Percentiles rank a stretch among this genome's conserved stretches.
These are phyloP conservation scores for Drosophila ambigua DNA, from an alignment of 1,140 invertebrate genomes.

Conservation along the genomic window DNA sequence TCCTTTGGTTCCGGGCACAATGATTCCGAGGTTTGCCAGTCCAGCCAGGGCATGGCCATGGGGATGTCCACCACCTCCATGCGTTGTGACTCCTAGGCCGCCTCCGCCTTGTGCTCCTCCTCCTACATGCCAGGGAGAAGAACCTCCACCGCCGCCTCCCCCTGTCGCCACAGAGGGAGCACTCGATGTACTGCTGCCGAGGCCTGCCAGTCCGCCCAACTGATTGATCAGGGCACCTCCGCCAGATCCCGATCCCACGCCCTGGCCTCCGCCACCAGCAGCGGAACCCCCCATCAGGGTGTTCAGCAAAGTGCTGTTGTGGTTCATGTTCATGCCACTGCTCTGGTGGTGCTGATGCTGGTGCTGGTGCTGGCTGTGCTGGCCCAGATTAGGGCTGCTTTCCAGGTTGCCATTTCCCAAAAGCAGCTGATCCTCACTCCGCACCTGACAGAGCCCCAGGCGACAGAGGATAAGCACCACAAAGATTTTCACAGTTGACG, in stretches of 20 bases:
- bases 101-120: slow-evolving; percentile 30
- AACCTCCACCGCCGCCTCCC: not conserved
- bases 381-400: slow-evolving; percentile 29
- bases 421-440: slow-evolving; percentile 58
- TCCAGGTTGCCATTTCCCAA: slow-evolving; percentile 56
- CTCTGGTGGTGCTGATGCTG: slow-evolving; percentile 34
- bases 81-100: slow-evolving; percentile 20
- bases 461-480: slow-evolving; percentile 47
- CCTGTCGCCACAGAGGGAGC: slow-evolving; percentile 27
- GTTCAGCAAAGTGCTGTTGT: slow-evolving; percentile 62
- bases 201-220: slow-evolving; percentile 19
- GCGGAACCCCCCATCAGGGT: slow-evolving; percentile 38
- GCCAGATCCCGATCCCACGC: slow-evolving; percentile 3
- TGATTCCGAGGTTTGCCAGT: slow-evolving; percentile 71
- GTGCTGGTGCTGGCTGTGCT: slow-evolving; percentile 49
- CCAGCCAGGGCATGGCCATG: slow-evolving; percentile 73
- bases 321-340: slow-evolving; percentile 44
- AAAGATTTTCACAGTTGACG: slow-evolving; percentile 36
- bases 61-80: slow-evolving; percentile 39
- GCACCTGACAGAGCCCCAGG: slow-evolving; percentile 61
- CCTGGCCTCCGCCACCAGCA: not conserved
- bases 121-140: slow-evolving; percentile 34
- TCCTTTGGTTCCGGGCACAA: slow-evolving; percentile 58
- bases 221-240: slow-evolving; percentile 58
- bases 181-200: slow-evolving; percentile 58